phyloP scores from a whole-genome alignment of 2,797 vertebrate genomes.

The Paguma larvata region DNA sequence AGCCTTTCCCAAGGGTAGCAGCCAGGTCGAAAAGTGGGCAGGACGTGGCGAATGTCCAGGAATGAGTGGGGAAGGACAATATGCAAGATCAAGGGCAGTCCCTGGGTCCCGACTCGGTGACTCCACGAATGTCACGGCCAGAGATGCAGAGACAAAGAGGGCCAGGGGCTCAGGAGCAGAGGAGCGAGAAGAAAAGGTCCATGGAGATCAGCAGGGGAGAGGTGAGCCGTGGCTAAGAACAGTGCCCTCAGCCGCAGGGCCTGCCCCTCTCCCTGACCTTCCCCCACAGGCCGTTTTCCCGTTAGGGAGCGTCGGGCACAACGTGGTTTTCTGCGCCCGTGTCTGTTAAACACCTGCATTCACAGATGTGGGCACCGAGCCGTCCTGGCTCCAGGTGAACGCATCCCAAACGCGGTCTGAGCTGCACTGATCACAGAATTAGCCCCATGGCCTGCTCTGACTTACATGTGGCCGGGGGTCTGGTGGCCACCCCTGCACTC shows the following conservation, averaged over 20 bases:
- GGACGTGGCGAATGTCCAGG: neutral
- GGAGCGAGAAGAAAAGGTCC: neutral
- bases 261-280: fast-evolving
- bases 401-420: neutral
- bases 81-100: fast-evolving
- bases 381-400: neutral
- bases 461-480: neutral
- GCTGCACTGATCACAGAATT: neutral
- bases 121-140: fast-evolving
- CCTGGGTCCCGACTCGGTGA: fast-evolving
- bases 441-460: neutral
- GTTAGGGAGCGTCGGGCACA: fast-evolving
- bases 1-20: neutral
- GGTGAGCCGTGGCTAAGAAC: no score
- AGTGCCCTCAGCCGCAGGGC: fast-evolving
- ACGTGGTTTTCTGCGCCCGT: fast-evolving
- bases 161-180: neutral
- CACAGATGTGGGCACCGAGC: fast-evolving
- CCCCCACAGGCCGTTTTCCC: fast-evolving
- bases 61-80: neutral
- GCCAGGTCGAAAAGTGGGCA: no score
- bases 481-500: neutral
- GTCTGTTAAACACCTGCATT: neutral
- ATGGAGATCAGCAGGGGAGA: fast-evolving
- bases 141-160: neutral